These are phyloP conservation scores for Trigoniulus corallinus DNA, from an alignment of 1,140 invertebrate genomes.

Conservation along the genomic window DNA sequence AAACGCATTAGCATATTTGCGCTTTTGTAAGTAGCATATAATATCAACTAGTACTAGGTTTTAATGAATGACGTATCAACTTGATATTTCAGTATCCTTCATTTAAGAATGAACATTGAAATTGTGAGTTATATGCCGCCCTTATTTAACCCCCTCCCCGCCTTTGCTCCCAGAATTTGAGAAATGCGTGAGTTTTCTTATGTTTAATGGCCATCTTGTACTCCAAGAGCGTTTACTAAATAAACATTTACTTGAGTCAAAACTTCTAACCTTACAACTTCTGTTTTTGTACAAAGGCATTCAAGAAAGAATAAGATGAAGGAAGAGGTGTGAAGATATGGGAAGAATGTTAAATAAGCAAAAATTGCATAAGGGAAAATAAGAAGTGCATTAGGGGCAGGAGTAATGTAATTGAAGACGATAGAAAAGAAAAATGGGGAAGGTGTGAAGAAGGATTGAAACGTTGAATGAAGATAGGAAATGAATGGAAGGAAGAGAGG, in stretches of 20 bases:
- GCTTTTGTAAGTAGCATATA: too few species aligned
- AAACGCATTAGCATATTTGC: too few species aligned
- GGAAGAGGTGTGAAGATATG: background rate
- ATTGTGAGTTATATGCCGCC: too few species aligned
- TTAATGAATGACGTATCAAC: too few species aligned
- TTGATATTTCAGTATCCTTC: too few species aligned
- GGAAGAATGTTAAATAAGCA: background rate
- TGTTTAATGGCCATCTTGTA: background rate
- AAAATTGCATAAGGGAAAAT: background rate
- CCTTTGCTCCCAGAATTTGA: too few species aligned
- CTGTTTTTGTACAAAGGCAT: background rate
- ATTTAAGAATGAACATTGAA: too few species aligned
- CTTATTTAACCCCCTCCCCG: too few species aligned
- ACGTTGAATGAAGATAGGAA: background rate
- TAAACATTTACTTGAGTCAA: background rate
- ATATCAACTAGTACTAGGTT: too few species aligned
- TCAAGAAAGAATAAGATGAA: constrained; percentile 6
- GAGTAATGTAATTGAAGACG: background rate
- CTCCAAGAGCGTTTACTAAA: too few species aligned
- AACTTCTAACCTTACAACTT: background rate
- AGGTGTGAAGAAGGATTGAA: background rate
- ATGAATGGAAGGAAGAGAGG: background rate
- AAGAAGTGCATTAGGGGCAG: background rate
- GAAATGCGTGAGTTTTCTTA: too few species aligned
- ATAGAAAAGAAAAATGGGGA: background rate